These are phyloP conservation scores for Gyrodactylus bullatarudis DNA, from an alignment of 1,140 invertebrate genomes.

Conservation along the genomic window DNA sequence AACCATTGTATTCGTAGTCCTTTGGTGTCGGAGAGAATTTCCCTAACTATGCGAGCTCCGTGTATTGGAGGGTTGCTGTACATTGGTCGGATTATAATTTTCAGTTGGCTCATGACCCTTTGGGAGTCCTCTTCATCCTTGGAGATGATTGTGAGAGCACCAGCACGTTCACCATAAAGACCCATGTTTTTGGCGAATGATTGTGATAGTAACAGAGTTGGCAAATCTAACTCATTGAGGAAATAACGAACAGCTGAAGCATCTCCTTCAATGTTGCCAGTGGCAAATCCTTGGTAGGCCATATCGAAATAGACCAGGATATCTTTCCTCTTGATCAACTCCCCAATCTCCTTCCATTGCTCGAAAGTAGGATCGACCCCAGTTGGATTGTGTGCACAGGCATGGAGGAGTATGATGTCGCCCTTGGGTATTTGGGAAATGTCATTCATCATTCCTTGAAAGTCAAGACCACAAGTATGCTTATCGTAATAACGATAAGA, in stretches of 20 bases:
- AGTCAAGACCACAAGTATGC: constrained; percentile 34
- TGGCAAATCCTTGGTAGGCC: constrained; percentile 92
- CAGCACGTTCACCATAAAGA: constrained; percentile 67
- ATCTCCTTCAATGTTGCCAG: constrained; percentile 64
- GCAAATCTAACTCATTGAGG: too few relatives aligned
- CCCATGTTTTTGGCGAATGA: constrained; percentile 98
- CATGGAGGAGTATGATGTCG: constrained; percentile 62
- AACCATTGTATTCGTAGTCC: too few relatives aligned
- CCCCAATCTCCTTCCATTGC: constrained; percentile 20
- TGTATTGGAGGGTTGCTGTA: constrained; percentile 34
- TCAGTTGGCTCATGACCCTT: constrained; percentile 46
- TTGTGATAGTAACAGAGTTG: constrained; percentile 61
- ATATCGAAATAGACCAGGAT: constrained; percentile 69
- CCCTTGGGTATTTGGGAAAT: constrained; percentile 36
- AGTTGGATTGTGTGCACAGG: constrained; percentile 93
- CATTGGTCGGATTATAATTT: constrained; percentile 35
- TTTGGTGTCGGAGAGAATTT: constrained; percentile 44
- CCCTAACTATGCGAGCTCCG: constrained; percentile 50
- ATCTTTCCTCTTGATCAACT: constrained; percentile 27
- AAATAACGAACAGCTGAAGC: constrained; percentile 48
- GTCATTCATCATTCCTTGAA: constrained; percentile 39
- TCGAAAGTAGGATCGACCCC: constrained; percentile 27
- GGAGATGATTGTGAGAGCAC: constrained; percentile 49
- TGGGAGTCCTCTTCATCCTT: constrained; percentile 27
- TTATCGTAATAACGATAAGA: constrained; percentile 73